phyloP scores from a whole-genome alignment of 2,888 invertebrate species.

The Abrostola triplasia region DNA sequence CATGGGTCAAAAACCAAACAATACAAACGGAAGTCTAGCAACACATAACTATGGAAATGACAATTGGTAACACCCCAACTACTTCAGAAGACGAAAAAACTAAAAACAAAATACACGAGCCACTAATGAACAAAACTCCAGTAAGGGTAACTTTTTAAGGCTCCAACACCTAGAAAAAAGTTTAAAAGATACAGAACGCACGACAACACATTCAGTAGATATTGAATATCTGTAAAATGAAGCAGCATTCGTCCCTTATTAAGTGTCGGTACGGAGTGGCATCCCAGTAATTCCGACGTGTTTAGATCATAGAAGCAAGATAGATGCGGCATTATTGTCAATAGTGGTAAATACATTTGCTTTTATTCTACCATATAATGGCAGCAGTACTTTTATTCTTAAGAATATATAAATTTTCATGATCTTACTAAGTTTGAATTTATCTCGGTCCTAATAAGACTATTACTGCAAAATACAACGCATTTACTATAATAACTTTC shows the following conservation, averaged over 20 bases:
- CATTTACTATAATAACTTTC: too few species aligned
- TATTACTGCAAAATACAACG: background rate
- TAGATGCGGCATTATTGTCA: constrained; percentile 9
- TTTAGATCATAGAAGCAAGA: constrained; percentile 25
- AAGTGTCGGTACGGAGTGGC: constrained; percentile 32
- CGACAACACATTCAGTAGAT: constrained; percentile 17
- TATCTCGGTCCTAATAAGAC: background rate
- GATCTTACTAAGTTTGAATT: too few species aligned
- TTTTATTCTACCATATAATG: too few species aligned
- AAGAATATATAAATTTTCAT: background rate
- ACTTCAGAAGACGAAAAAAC: too few species aligned
- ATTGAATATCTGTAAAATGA: constrained; percentile 48
- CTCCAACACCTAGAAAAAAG: background rate
- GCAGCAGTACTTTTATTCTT: background rate
- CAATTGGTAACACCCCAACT: too few species aligned
- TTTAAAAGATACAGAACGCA: background rate
- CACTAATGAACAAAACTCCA: too few species aligned
- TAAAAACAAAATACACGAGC: too few species aligned
- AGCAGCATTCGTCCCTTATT: constrained; percentile 35
- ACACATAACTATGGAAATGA: too few species aligned
- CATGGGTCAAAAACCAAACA: too few species aligned
- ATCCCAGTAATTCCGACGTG: constrained; percentile 40
- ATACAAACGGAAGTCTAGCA: too few species aligned
- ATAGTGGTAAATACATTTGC: background rate
- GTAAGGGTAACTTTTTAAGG: too few species aligned